These are phyloP conservation scores for Epinephelus lanceolatus DNA, from an alignment of 2,113 vertebrate genomes.

Conservation along the genomic window DNA sequence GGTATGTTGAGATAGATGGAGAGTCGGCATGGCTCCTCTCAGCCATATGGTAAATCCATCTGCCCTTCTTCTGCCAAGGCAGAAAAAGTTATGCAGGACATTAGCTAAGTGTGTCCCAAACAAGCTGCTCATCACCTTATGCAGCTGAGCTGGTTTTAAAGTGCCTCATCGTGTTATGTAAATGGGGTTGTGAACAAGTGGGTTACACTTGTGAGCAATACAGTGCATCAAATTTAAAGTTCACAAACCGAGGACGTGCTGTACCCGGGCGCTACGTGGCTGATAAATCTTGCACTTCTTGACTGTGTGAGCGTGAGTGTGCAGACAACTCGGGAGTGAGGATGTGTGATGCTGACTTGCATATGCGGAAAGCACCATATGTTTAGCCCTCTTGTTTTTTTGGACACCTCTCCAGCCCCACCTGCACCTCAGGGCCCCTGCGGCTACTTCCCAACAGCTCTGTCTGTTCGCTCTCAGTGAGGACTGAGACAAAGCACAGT, in stretches of 20 bases:
- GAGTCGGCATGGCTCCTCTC: constrained; percentile 51
- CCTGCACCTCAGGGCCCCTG: constrained; percentile 47
- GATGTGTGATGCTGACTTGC: constrained; percentile 43
- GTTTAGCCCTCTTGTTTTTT: constrained; percentile 44
- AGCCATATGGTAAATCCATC: constrained; percentile 79
- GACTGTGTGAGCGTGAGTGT: constrained; percentile 10
- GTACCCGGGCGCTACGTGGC: not conserved
- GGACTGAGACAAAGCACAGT: not conserved
- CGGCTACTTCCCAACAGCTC: constrained; percentile 4
- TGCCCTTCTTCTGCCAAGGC: constrained; percentile 55
- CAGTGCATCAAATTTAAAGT: constrained; percentile 7
- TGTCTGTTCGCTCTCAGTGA: not conserved
- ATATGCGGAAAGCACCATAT: constrained; percentile 64
- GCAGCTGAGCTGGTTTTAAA: constrained; percentile 25
- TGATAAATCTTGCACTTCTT: constrained; percentile 35
- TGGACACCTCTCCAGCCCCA: constrained; percentile 41
- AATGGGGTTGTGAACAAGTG: not conserved
- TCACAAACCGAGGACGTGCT: constrained; percentile 14
- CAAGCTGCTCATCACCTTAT: constrained; percentile 33
- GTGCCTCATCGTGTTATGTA: constrained; percentile 4
- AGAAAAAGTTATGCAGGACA: constrained; percentile 51
- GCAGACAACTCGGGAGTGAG: constrained; percentile 14
- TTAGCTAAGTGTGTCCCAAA: constrained; percentile 39
- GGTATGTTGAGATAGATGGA: constrained; percentile 29
- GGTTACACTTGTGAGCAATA: not conserved